Base-by-base conservation (phyloP, 2,797 vertebrate genomes). In the Scarus forsteni region DNA sequence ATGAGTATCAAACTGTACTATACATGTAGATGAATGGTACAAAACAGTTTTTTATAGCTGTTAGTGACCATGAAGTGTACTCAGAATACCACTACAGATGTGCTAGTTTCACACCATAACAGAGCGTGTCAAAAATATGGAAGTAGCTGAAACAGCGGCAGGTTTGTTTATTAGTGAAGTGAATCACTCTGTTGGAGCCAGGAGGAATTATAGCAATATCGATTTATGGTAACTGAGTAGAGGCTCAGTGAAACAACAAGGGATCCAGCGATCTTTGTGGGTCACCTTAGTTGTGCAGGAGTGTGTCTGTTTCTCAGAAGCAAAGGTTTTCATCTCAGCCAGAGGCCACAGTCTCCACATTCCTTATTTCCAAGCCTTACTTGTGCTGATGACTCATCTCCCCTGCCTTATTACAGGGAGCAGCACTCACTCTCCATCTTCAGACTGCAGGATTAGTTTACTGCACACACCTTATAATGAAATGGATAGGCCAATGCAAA, bases 371-470 rank as follows among this genome's bases (percentile, higher is more conserved):
- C 76, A 79, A 89, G 80, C 88, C 80, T 88, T 82, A 80, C 85
- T 85, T 85, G 84, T 75, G 82, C 82, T 88, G 92, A 95, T 95
- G 93, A 94, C 91, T 94, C 94, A 93, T 93, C 91, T 88, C 84
- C 86, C 87, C 88, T 73, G 90, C 80, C 92, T 93, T 93, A 91
- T 94, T 92, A 94, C 88, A 82, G 83, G 69, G 81, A 92, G 88
- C 84, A 86, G 83, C 85, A 79, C 88, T 89, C 83, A 61, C 80
- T 92, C 88, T 86, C 79, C 79, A 80, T 86, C 74, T 82, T 75
- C 42, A 66, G 80, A 90, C 93, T 86, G 83, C 79, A 86, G 83
- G 81, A 89, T 92, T 90, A 89, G 84, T 91, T 92, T 89, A 92
- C 85, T 90, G 85, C 89, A 83, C 87, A 93, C 92, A 91, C 90